These are phyloP conservation scores for Anthoscopus minutus DNA, from an alignment of 2,113 vertebrate genomes.

Conservation along the genomic window DNA sequence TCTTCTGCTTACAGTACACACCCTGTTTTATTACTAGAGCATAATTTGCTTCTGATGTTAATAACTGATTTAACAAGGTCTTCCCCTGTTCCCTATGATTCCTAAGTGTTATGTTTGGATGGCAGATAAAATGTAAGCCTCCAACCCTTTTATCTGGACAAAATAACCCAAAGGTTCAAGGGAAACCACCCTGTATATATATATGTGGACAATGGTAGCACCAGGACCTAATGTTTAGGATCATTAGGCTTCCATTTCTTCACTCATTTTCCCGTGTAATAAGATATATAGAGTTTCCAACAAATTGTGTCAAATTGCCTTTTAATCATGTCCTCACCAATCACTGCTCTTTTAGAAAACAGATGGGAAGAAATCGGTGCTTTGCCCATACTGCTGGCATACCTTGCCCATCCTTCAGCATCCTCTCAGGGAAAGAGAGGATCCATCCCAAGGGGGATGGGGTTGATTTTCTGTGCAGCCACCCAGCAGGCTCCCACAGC, in stretches of 20 bases:
- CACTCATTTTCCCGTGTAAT: background rate
- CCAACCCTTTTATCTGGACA: background rate
- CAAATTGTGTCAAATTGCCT: background rate
- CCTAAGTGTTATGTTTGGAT: background rate
- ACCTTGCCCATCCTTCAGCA: background rate
- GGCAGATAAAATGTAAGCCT: background rate
- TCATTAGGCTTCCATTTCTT: background rate
- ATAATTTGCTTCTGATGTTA: background rate
- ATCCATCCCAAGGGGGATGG: background rate
- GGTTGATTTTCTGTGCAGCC: background rate
- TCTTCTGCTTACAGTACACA: background rate
- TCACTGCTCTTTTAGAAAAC: background rate
- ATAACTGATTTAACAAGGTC: background rate
- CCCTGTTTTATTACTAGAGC: background rate
- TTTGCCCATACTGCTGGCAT: background rate
- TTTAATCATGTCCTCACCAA: background rate
- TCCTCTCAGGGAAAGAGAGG: background rate
- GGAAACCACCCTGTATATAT: background rate
- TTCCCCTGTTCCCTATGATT: background rate
- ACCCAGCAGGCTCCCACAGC: background rate
- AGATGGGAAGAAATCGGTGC: background rate
- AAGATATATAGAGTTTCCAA: background rate
- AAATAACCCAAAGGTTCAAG: background rate
- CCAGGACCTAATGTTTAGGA: background rate
- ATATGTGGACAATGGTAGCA: background rate